Evolutionary conservation across 2,888 invertebrate species (phyloP), one percentile per base, ranked within the genome.

Genomic region (Apodemia hepburni): DNA sequence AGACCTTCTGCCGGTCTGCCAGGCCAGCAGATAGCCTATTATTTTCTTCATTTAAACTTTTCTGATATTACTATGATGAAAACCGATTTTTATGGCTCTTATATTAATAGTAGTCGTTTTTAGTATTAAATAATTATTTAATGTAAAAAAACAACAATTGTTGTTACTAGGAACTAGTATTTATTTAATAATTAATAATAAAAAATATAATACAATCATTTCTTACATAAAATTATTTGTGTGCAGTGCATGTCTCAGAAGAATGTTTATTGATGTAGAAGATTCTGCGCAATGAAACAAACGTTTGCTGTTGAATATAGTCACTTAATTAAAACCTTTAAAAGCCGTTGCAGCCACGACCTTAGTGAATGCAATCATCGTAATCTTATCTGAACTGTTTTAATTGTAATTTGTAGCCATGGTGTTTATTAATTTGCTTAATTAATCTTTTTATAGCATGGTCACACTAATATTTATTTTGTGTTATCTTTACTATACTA

Each of bases 251-350:
- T 54, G 8, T 27, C 22, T 54, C 22, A 22, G 15, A 54, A 27
- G 54, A 54, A 54, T 54, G 15, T 54, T 54, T 12, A 54, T 45
- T 45, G 15, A 27, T 15, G 15, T 27, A 54, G n/a, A 54, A 27
- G 54, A 15, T 54, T 54, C 15, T 27, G 27, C 22, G 12, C 22
- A 54, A 5, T 27, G 18, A 27, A 54, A 15, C 15, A 27, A 54
- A 54, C 15, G 6, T 22, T 54, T 15, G 15, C 54, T 12, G 27
- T 27, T 54, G 27, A 27, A 15, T 54, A 27, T 27, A 54, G 54
- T 54, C 54, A 54, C 27, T 54, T 54, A 54, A 54, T 54, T 54
- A 54, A 54, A 54, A 54, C 27, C 54, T 54, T 54, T 54, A 54
- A 54, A 27, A 54, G 27, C 54, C 54, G 54, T 54, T 27, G 27